These are phyloP conservation scores for Urechis unicinctus DNA, from an alignment of 2,888 invertebrate genomes.

Conservation along the genomic window DNA sequence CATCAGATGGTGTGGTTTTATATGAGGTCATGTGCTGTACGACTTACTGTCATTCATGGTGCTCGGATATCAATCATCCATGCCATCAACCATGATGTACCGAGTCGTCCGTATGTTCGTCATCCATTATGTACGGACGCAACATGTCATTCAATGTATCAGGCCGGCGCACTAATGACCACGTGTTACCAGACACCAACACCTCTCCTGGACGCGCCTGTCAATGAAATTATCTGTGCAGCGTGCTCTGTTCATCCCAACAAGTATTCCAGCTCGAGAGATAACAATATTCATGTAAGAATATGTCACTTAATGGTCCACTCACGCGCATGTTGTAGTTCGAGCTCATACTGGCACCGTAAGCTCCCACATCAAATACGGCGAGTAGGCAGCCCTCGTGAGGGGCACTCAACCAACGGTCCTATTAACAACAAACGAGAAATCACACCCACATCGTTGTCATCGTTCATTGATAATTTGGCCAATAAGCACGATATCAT, in stretches of 20 bases:
- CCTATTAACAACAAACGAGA: conserved; percentile 22
- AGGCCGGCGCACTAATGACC: conserved; percentile 30
- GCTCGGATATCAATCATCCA: too few relatives aligned
- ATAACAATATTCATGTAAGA: too few relatives aligned
- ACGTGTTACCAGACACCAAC: conserved; percentile 29
- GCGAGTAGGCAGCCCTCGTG: conserved; percentile 32
- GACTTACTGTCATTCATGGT: too few relatives aligned
- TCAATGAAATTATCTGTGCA: not conserved
- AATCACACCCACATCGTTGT: too few relatives aligned
- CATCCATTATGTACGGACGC: too few relatives aligned
- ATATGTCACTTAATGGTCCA: not conserved
- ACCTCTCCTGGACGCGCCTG: conserved; percentile 44
- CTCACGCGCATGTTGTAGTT: conserved; percentile 49
- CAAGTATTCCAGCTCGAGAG: not conserved
- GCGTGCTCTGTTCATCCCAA: not conserved
- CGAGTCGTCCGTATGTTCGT: too few relatives aligned
- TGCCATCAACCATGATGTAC: too few relatives aligned
- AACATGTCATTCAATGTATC: conserved; percentile 27
- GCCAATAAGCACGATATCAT: too few relatives aligned
- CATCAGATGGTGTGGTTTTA: too few relatives aligned
- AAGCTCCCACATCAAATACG: conserved; percentile 43
- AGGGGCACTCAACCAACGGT: conserved; percentile 31
- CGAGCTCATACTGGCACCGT: conserved; percentile 44
- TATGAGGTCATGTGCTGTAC: too few relatives aligned
- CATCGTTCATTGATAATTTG: not conserved